Evolutionary conservation across 2,888 invertebrate species (phyloP).

Genomic region (Philaethria dido): DNA sequence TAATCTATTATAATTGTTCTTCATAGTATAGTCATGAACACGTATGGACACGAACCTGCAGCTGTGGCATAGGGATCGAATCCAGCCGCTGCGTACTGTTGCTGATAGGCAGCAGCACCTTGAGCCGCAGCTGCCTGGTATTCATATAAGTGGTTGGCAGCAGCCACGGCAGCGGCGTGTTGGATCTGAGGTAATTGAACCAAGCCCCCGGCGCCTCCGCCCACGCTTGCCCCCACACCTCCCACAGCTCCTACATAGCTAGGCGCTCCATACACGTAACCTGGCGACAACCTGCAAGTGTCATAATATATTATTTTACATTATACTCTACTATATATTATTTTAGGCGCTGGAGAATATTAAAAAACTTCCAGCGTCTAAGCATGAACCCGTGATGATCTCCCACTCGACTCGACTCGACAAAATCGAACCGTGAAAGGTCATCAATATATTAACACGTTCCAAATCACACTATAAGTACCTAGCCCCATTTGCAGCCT

Average conservation of each 20-base stretch:
- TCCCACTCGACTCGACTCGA: conserved; percentile 50
- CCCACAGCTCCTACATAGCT: conserved; percentile 91
- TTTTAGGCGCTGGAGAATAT: conserved; percentile 39
- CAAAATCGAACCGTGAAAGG: conserved; percentile 52
- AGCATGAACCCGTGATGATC: conserved; percentile 55
- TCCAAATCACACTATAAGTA: conserved; percentile 65
- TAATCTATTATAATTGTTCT: no score
- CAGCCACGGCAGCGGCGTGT: conserved; percentile 90
- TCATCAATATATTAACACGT: conserved; percentile 59
- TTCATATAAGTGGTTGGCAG: conserved; percentile 92
- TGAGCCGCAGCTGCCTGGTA: conserved; percentile 91
- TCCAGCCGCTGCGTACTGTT: conserved; percentile 89
- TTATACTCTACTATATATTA: conserved; percentile 23
- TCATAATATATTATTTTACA: conserved; percentile 41
- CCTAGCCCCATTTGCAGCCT: conserved; percentile 77
- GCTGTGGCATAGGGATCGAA: conserved; percentile 90
- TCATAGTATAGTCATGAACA: no score
- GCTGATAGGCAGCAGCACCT: conserved; percentile 87
- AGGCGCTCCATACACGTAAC: conserved; percentile 90
- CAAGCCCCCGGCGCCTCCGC: conserved; percentile 86
- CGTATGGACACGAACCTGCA: conserved; percentile 81
- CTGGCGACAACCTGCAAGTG: conserved; percentile 78
- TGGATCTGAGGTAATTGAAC: conserved; percentile 88
- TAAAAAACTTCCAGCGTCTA: conserved; percentile 34
- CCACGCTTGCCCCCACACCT: conserved; percentile 74